Conservation (phyloP, 1,140 invertebrate genomes). For the Drosophila micromelanica region DNA sequence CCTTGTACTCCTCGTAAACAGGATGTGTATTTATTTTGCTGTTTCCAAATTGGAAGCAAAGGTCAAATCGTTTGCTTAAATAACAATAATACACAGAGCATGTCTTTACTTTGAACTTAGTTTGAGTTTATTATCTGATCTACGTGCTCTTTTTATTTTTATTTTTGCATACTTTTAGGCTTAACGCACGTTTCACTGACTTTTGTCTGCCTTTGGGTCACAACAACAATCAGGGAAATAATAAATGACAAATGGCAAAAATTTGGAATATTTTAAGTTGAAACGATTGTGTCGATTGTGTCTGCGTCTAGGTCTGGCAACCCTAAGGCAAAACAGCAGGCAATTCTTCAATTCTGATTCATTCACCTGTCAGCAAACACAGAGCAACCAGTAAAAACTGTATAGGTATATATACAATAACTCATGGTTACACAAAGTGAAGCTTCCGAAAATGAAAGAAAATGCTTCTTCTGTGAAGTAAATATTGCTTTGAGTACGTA, state of each 20-base stretch:
- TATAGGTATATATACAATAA: neutral
- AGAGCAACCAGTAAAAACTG: neutral
- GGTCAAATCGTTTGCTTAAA: constrained; percentile 57
- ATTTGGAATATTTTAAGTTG: constrained; percentile 54
- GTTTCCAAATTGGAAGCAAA: constrained; percentile 6
- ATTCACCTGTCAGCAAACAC: constrained; percentile 7
- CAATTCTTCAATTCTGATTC: constrained; percentile 13
- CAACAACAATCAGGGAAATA: constrained; percentile 36
- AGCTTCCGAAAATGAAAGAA: neutral
- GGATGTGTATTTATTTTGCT: neutral
- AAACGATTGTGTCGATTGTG: constrained; percentile 14
- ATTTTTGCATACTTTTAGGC: constrained; percentile 80
- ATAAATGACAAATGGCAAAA: constrained; percentile 71
- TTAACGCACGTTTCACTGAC: constrained; percentile 45
- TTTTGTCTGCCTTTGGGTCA: constrained; percentile 7
- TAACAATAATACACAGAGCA: constrained; percentile 48
- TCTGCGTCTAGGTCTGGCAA: constrained; percentile 3
- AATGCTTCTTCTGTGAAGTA: neutral
- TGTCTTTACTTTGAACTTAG: constrained; percentile 42
- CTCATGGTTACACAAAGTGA: neutral
- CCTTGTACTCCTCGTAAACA: no score
- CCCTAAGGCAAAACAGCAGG: neutral
- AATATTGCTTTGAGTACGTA: no score
- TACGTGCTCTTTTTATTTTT: constrained; percentile 73
- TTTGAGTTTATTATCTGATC: constrained; percentile 68